Conservation (phyloP, 2,797 vertebrate genomes). For the Leptodactylus fallax region DNA sequence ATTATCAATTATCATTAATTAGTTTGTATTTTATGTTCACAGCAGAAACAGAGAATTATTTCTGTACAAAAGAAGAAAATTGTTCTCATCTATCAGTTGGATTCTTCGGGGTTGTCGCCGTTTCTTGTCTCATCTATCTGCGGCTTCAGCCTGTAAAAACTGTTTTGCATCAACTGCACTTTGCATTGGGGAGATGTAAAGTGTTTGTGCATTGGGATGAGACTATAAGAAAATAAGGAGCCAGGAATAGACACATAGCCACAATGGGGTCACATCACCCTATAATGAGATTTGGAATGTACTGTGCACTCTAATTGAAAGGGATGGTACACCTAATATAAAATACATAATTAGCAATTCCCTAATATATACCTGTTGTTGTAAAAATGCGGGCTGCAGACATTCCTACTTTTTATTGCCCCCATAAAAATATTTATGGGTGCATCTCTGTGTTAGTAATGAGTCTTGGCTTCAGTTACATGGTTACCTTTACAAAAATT, state of each 20-base stretch:
- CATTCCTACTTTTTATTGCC: too few species aligned
- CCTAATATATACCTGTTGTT: neutral
- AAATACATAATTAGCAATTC: neutral
- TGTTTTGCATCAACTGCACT: constrained; percentile 27
- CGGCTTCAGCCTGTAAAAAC: neutral
- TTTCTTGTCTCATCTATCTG: neutral
- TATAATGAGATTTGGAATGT: neutral
- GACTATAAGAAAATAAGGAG: constrained; percentile 3
- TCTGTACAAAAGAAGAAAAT: neutral
- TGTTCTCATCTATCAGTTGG: constrained; percentile 12
- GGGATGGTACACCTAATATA: neutral
- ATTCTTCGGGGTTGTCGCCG: neutral
- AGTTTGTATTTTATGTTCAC: neutral
- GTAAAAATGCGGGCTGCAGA: too few species aligned
- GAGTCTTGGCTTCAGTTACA: too few species aligned
- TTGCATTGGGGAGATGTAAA: constrained; percentile 39
- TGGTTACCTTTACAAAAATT: too few species aligned
- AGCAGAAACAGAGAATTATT: neutral
- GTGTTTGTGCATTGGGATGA: neutral
- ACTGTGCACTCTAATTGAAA: neutral
- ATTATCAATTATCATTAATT: neutral
- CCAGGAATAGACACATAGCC: neutral
- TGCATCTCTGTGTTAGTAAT: too few species aligned
- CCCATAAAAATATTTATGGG: too few species aligned
- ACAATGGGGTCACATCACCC: neutral